phyloP scores from a whole-genome alignment of 2,888 invertebrate species.

The Fabriciana adippe region DNA sequence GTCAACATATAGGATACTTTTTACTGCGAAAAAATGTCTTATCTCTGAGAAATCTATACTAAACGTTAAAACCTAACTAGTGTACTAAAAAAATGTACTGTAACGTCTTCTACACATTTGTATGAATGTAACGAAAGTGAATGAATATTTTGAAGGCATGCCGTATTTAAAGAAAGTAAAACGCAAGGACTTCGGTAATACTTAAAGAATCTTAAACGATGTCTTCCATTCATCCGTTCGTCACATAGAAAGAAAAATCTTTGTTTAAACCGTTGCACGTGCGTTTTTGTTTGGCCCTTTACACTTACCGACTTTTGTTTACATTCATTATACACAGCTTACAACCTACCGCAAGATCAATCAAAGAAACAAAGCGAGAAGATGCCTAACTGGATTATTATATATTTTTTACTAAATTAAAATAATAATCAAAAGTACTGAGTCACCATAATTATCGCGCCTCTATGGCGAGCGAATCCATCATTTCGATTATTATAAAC shows the following conservation, averaged over 20 bases:
- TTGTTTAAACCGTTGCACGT: constrained; percentile 50
- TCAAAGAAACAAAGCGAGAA: neutral
- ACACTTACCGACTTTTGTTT: constrained; percentile 28
- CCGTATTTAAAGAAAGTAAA: constrained; percentile 25
- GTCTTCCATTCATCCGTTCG: constrained; percentile 29
- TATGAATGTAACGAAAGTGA: constrained; percentile 19
- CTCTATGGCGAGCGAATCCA: constrained; percentile 58
- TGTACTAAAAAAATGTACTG: no score
- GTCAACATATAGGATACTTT: no score
- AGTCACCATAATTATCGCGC: constrained; percentile 74
- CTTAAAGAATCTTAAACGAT: constrained; percentile 11
- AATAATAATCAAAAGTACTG: constrained; percentile 42
- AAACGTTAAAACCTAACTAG: no score
- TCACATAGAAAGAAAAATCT: constrained; percentile 29
- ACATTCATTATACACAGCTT: neutral
- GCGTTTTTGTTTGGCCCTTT: constrained; percentile 52
- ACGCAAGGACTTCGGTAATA: constrained; percentile 11
- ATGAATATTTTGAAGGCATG: constrained; percentile 12
- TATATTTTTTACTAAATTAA: neutral
- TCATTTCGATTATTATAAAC: constrained; percentile 78
- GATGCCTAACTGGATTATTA: no score
- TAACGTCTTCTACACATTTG: constrained; percentile 8
- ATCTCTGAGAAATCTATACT: no score
- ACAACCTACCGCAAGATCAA: constrained; percentile 15
- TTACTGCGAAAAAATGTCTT: no score